phyloP scores from a whole-genome alignment of 2,888 invertebrate genomes.

The Tortricodes alternella region DNA sequence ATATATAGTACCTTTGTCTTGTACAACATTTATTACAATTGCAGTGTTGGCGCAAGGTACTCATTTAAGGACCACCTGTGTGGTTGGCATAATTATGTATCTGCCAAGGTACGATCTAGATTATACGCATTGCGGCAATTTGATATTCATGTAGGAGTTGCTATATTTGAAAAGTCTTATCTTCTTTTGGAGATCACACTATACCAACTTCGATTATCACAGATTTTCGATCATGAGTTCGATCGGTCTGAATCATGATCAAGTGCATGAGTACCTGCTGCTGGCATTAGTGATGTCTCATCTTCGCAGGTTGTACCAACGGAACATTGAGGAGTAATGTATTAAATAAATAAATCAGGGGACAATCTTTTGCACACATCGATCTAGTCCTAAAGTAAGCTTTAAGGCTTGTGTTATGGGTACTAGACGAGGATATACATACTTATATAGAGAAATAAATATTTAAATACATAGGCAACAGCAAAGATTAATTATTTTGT shows the following conservation, averaged over 20 bases:
- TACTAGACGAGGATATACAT: too few species aligned
- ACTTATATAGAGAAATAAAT: too few species aligned
- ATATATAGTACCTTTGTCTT: conserved; percentile 15
- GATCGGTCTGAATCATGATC: too few species aligned
- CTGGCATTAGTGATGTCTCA: too few species aligned
- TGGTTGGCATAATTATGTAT: conserved; percentile 17
- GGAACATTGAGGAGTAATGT: too few species aligned
- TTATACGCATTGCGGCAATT: conserved; percentile 19
- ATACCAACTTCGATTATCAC: neutral
- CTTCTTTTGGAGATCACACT: neutral
- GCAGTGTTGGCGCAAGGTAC: conserved; percentile 18
- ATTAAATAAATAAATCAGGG: too few species aligned
- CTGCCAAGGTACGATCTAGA: conserved; percentile 2
- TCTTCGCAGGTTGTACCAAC: too few species aligned
- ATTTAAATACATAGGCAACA: neutral
- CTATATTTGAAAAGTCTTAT: neutral
- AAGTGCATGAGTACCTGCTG: too few species aligned
- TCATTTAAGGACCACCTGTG: conserved; percentile 25
- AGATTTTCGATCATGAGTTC: neutral
- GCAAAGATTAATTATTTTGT: neutral
- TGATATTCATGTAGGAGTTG: conserved; percentile 2
- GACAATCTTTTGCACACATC: too few species aligned
- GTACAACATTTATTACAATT: conserved; percentile 17
- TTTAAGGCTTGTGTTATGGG: too few species aligned
- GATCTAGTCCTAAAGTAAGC: too few species aligned